A percentile compares a stretch with the other conserved stretches of the same genome.
These are phyloP conservation scores for Homarus gammarus DNA, from an alignment of 2,888 invertebrate species.

Conservation along the genomic window DNA sequence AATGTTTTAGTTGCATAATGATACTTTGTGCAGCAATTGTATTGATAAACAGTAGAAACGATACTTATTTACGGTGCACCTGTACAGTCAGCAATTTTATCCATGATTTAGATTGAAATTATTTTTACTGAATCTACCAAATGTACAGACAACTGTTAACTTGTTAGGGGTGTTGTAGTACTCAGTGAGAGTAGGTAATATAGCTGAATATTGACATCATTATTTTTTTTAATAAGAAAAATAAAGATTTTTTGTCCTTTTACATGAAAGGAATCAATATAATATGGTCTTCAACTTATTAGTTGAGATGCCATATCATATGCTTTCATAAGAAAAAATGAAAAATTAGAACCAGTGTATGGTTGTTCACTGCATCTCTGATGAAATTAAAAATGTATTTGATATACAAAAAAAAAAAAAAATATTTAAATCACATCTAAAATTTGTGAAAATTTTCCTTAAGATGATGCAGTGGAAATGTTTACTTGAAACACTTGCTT, in stretches of 20 bases:
- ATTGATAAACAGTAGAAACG: background rate
- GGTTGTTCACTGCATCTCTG: background rate
- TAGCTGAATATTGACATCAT: background rate
- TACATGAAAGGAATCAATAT: constrained; percentile 23
- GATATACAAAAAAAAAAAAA: background rate
- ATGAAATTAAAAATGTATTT: background rate
- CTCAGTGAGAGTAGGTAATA: background rate
- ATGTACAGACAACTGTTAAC: background rate
- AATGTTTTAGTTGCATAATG: constrained; percentile 28
- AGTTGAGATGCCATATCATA: background rate
- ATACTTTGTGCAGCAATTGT: background rate
- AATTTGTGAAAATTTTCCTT: too few relatives aligned
- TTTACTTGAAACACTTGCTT: background rate
- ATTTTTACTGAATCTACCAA: background rate
- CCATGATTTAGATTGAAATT: background rate
- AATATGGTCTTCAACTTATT: background rate
- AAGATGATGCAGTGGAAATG: background rate
- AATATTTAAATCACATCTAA: background rate
- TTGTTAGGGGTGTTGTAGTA: background rate
- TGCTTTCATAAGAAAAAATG: background rate
- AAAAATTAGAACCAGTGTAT: background rate
- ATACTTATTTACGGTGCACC: background rate
- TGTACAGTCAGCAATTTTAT: background rate
- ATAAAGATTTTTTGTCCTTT: constrained; percentile 16
- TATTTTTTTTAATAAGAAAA: constrained; percentile 1